Conservation (phyloP, 2,113 vertebrate genomes). For the Propithecus coquereli region DNA sequence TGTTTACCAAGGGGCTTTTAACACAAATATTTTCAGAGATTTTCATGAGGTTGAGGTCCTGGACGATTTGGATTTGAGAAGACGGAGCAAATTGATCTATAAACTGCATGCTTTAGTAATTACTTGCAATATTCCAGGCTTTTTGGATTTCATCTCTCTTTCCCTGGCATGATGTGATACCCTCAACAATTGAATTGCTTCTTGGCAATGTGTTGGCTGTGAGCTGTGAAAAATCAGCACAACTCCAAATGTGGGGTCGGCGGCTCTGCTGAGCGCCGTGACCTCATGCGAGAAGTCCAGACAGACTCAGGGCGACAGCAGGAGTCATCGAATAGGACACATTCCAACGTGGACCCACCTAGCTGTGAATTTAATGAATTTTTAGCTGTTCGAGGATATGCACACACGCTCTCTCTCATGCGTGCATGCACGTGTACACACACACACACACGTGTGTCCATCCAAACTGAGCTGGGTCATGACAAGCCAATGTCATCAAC, state of each 20-base stretch:
- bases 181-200: neutral
- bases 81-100: neutral
- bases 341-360: rapidly evolving
- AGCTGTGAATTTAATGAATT: neutral
- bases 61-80: neutral
- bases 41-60: neutral
- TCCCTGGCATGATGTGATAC: neutral
- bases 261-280: neutral
- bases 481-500: neutral
- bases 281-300: neutral
- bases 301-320: neutral
- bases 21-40: slow-evolving; percentile 7
- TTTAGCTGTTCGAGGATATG: neutral
- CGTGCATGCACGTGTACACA: no score
- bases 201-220: neutral
- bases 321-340: rapidly evolving
- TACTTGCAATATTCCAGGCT: neutral
- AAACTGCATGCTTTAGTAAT: neutral
- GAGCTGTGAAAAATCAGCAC: neutral
- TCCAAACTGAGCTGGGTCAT: neutral
- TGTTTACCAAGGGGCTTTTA: neutral
- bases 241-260: no score
- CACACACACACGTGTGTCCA: no score
- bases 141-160: neutral
- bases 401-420: neutral